A percentile compares a stretch with the other conserved stretches of the same genome.
Evolutionary conservation across 2,797 vertebrate species (phyloP).

Genomic region (Oreochromis mossambicus): DNA sequence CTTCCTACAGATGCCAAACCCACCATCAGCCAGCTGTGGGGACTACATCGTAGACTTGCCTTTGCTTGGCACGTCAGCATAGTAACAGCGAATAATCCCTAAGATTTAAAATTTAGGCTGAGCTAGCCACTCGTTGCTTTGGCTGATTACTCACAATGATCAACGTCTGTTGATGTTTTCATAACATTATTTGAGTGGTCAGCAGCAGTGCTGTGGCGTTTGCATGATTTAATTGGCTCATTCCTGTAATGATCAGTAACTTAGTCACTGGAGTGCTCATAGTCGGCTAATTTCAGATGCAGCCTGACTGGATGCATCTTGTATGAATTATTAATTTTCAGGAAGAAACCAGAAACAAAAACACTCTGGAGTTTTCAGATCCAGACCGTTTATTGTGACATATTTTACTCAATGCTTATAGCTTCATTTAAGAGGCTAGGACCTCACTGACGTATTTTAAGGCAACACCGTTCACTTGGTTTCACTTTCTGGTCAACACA

Average conservation of each 20-base stretch:
- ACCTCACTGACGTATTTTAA: not conserved
- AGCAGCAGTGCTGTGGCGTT: not conserved
- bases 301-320: not conserved
- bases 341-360: not conserved
- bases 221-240: not conserved
- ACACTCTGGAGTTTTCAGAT: not conserved
- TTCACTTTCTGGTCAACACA: not conserved
- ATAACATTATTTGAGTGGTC: not conserved
- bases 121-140: not conserved
- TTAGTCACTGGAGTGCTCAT: not conserved
- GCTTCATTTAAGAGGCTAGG: not conserved
- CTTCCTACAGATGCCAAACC: not conserved
- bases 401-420: not conserved
- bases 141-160: not conserved
- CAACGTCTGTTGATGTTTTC: not conserved
- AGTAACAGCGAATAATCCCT: not conserved
- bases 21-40: not conserved
- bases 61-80: not conserved
- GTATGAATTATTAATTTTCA: not conserved
- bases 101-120: not conserved
- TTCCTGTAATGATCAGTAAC: not conserved
- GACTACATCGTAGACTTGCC: not conserved
- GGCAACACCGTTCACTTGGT: not conserved
- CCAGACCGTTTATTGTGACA: not conserved
- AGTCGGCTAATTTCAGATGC: not conserved